Percentiles rank a stretch among this genome's conserved stretches.
phyloP scores from a whole-genome alignment of 2,888 invertebrate species.

The Caenorhabditis angaria region DNA sequence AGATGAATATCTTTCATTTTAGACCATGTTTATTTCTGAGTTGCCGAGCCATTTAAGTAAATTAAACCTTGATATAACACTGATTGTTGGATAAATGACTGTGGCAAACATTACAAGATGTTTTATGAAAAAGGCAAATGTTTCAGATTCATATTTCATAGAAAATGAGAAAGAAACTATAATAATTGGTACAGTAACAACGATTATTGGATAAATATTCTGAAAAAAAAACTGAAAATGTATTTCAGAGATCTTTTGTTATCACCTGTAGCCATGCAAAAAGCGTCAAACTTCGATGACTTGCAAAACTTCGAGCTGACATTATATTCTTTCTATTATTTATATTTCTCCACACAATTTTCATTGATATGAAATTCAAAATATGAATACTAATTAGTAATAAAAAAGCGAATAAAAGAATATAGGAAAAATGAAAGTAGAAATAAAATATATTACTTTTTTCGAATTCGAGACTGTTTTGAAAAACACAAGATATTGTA shows the following conservation, averaged over 20 bases:
- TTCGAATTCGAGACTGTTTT: slow-evolving; percentile 8
- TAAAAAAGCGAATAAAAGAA: slow-evolving; percentile 7
- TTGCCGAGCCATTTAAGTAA: background rate
- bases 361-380: slow-evolving; percentile 13
- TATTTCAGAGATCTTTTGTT: background rate
- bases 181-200: slow-evolving; percentile 13
- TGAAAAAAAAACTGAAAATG: background rate
- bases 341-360: slow-evolving; percentile 20
- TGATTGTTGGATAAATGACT: slow-evolving; percentile 20
- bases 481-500: slow-evolving; percentile 18
- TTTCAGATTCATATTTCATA: slow-evolving; percentile 18
- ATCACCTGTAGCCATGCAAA: slow-evolving; percentile 19
- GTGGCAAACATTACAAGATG: slow-evolving; percentile 25
- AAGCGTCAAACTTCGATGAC: slow-evolving; percentile 24
- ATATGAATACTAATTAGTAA: slow-evolving; percentile 13
- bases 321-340: slow-evolving; percentile 21
- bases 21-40: background rate
- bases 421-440: slow-evolving; percentile 10
- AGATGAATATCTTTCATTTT: background rate
- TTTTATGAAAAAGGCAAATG: slow-evolving; percentile 24
- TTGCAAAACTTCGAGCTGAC: slow-evolving; percentile 22
- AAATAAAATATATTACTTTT: background rate
- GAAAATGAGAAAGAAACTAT: slow-evolving; percentile 17
- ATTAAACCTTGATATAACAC: slow-evolving; percentile 14
- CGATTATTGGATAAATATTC: slow-evolving; percentile 21